phyloP scores from a whole-genome alignment of 2,113 vertebrate species.

The Tragelaphus buxtoni region DNA sequence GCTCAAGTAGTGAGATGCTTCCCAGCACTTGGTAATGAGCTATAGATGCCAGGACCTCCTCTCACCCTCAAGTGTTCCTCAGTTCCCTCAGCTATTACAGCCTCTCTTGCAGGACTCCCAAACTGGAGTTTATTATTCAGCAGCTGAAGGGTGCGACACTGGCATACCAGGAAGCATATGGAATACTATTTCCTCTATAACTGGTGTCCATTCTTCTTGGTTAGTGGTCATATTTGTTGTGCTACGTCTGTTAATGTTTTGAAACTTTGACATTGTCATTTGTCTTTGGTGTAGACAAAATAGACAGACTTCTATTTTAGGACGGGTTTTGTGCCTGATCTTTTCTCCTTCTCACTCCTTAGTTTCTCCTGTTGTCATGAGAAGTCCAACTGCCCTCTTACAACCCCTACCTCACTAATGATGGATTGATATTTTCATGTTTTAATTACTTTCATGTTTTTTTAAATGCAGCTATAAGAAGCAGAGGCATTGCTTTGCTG shows the following conservation, averaged over 20 bases:
- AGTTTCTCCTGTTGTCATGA: background rate
- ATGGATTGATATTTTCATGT: background rate
- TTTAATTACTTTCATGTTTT: background rate
- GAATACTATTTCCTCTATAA: fast-evolving
- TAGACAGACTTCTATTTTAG: background rate
- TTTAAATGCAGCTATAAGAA: background rate
- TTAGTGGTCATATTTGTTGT: background rate
- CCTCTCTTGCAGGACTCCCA: background rate
- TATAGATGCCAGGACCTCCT: background rate
- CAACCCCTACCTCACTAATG: background rate
- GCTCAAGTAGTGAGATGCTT: background rate
- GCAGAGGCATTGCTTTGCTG: background rate
- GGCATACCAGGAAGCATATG: background rate
- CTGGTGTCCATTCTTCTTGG: background rate
- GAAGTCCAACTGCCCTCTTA: background rate
- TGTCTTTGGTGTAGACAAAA: background rate
- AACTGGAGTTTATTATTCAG: background rate
- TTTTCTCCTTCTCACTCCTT: background rate
- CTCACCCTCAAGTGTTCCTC: background rate
- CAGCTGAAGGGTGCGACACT: background rate
- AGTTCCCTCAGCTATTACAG: fast-evolving
- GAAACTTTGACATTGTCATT: background rate
- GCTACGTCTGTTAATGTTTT: background rate
- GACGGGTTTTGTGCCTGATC: background rate
- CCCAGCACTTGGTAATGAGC: background rate